Base-by-base conservation (phyloP, 2,113 vertebrate species). In the Lethenteron reissneri region DNA sequence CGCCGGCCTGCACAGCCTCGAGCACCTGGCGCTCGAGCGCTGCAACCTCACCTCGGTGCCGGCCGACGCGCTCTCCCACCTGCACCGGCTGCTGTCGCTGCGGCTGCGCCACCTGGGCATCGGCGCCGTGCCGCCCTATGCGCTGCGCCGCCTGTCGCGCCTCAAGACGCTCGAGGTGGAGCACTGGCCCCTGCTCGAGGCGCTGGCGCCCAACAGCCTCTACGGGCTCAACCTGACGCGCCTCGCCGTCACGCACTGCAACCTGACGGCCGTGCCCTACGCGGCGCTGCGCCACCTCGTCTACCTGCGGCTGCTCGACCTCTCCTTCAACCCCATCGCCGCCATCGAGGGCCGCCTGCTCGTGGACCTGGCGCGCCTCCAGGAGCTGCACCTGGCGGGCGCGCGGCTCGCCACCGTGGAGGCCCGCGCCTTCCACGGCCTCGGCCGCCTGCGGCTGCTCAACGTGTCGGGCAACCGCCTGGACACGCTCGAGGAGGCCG, bases 41-140 rank as follows among this genome's bases (percentile, higher is more conserved):
- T 99, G 95, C 77, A 99, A 99, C 79, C 84, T 99, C 58, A 99
- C 92, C 60, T 83, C 88, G 7, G 89, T 99, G 76, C 95, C 92
- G 71, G 94, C 91, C 57, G 95, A 99, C 81, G 92, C 92, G 72
- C 89, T 99, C 71, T 97, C 95, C 70, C 90, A 96, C 77, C 85
- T 99, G 73, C 92, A 88, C 78, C 87, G 85, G 80, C 83, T 99
- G 78, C 82, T 88, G 78, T 87, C 85, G 77, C 85, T 99, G 72
- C 88, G 88, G 76, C 79, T 99, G 78, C 85, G 89, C 81, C 83
- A 95, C 81, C 90, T 99, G 78, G n/a, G 83, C 77, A 97, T 97
- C 76, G 87, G 85, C 15, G 80, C 77, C 77, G 84, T 99, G 78
- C 90, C 91, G 14, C 82, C 85, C 0, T 90, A 92, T 78, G 89